phyloP scores from a whole-genome alignment of 2,113 vertebrate genomes.

The Rhinoptilus africanus region DNA sequence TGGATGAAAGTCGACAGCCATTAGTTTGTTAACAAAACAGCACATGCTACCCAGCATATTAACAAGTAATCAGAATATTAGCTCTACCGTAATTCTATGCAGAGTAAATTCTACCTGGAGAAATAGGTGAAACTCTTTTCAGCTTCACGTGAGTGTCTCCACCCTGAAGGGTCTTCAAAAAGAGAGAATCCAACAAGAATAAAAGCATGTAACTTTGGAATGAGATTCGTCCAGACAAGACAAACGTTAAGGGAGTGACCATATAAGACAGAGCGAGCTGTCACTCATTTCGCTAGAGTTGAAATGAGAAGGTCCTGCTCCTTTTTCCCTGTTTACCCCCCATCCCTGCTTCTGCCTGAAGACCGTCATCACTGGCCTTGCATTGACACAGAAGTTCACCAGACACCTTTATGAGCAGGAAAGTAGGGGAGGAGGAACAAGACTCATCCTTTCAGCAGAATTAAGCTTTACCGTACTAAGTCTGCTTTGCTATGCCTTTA shows the following conservation, averaged over 20 bases:
- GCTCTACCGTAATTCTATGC: background rate
- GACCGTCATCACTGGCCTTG: background rate
- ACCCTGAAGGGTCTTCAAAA: background rate
- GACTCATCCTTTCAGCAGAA: background rate
- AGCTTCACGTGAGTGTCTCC: background rate
- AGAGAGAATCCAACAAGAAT: background rate
- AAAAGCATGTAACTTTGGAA: background rate
- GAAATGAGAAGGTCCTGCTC: background rate
- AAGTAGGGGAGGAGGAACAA: background rate
- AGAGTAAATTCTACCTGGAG: background rate
- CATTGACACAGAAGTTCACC: background rate
- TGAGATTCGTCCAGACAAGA: background rate
- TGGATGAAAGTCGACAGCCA: background rate
- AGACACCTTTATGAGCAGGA: background rate
- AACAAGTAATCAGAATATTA: background rate
- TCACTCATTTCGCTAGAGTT: background rate
- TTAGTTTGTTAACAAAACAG: background rate
- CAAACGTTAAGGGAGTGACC: background rate
- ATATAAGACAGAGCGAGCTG: background rate
- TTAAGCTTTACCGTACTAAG: background rate
- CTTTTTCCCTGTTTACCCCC: background rate
- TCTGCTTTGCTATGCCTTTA: background rate
- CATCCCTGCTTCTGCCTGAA: background rate
- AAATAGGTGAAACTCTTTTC: background rate
- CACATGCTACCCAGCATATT: background rate